phyloP scores from a whole-genome alignment of 2,888 invertebrate species.

The Arenicola marina region DNA sequence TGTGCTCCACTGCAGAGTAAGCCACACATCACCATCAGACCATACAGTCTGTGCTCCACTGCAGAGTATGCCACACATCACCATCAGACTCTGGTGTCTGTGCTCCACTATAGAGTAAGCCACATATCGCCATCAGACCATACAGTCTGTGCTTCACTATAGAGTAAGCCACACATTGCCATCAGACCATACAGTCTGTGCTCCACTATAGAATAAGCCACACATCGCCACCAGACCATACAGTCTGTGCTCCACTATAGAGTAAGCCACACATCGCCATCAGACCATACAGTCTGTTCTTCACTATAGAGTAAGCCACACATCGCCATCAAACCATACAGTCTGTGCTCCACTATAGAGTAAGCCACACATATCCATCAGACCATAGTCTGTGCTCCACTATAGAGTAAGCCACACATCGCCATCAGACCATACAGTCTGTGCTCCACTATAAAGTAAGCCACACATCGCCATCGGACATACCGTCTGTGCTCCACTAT shows the following conservation, averaged over 20 bases:
- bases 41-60: slow-evolving; percentile 22
- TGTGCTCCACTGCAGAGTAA: slow-evolving; percentile 26
- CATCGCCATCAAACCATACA: slow-evolving; percentile 22
- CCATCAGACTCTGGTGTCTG: slow-evolving; percentile 22
- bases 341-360: slow-evolving; percentile 25
- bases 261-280: slow-evolving; percentile 23
- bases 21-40: slow-evolving; percentile 19
- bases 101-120: slow-evolving; percentile 27
- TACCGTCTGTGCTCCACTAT: slow-evolving; percentile 23
- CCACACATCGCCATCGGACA: slow-evolving; percentile 17
- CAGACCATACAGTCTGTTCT: slow-evolving; percentile 24
- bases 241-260: slow-evolving; percentile 22
- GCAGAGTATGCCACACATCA: slow-evolving; percentile 24
- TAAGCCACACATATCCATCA: slow-evolving; percentile 19
- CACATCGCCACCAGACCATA: slow-evolving; percentile 22
- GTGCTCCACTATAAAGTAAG: slow-evolving; percentile 26
- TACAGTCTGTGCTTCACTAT: slow-evolving; percentile 23
- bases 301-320: slow-evolving; percentile 25
- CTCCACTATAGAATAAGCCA: slow-evolving; percentile 25
- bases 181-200: slow-evolving; percentile 24
- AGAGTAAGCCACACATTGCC: slow-evolving; percentile 23
- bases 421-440: slow-evolving; percentile 24
- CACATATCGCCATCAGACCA: slow-evolving; percentile 19
- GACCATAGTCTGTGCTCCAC: slow-evolving; percentile 25
- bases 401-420: slow-evolving; percentile 24